These are phyloP conservation scores for Ciona savignyi DNA, from an alignment of 23 tunicate species.

Conservation along the genomic window DNA sequence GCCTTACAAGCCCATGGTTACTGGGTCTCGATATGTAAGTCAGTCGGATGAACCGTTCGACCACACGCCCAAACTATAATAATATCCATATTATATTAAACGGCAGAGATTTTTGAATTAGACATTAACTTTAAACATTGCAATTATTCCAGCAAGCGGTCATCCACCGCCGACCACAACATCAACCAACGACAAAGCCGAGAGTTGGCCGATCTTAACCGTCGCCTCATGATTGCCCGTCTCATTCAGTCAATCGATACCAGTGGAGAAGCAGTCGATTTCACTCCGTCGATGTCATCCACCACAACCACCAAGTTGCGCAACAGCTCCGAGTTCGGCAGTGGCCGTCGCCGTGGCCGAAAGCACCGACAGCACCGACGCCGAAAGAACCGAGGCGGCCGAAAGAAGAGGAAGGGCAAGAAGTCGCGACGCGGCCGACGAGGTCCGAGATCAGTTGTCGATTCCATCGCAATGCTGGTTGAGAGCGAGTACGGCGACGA, in stretches of 20 bases:
- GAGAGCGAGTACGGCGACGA: neutral
- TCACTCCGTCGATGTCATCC: neutral
- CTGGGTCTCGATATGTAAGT: no score
- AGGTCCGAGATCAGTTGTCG: neutral
- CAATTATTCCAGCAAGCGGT: neutral
- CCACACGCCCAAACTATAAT: no score
- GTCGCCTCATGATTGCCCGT: neutral
- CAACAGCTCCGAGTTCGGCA: neutral
- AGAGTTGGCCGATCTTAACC: neutral
- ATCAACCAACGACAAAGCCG: neutral
- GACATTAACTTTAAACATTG: neutral
- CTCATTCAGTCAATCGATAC: neutral
- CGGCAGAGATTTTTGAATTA: no score
- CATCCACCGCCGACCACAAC: slow-evolving; percentile 4
- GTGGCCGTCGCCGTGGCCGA: slow-evolving; percentile 1
- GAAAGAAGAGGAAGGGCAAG: neutral
- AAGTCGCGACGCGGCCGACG: neutral
- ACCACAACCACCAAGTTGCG: slow-evolving; percentile 2
- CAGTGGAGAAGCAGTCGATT: neutral
- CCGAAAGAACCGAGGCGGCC: neutral
- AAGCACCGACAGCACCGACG: neutral
- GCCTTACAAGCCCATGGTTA: no score
- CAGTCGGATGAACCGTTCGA: no score
- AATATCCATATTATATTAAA: no score
- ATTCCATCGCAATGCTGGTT: neutral